Evolutionary conservation across 2,797 vertebrate genomes (phyloP), one percentile per base, ranked within the genome.

Genomic region (Bufotes viridis): DNA sequence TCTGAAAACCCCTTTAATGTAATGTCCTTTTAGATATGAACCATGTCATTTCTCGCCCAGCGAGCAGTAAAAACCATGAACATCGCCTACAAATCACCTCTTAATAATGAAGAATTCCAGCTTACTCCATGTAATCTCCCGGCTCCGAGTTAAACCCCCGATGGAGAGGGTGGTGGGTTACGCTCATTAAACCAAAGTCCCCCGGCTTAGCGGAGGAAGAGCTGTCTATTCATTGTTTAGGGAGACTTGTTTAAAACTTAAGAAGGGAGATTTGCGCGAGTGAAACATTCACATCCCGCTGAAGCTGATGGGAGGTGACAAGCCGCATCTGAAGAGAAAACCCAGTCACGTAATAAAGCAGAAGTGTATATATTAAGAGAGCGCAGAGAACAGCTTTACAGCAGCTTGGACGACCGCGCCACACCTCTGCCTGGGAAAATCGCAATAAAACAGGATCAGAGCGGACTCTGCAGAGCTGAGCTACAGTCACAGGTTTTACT

Each of bases 391-490:
- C 65, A 20, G 67, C 65, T 83, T 83, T 58, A 72, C 53, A 82
- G 42, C n/a, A 72, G 65, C 34, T 53, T 83, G 34, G 63, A 78
- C 42, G 13, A 18, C 26, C n/a, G 53, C 61, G n/a, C 85, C 85
- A 70, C 85, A 69, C 76, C 84, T 86, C 51, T 7, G n/a, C 61
- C 85, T 86, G 85, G 85, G 63, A 86, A 70, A 57, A 15, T 20
- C 3, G 6, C 53, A 26, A 65, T 86, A 80, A 80, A 80, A 49
- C 15, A 58, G n/a, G 65, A 58, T 83, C 81, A 70, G 26, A 29
- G 42, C 42, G 42, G 42, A 42, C 42, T 42, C 42, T 42, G 42
- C 42, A 42, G 42, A 75, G 18, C 15, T 72, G 69, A 14, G 17
- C 34, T 22, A 3, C 13, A 18, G 18, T 22, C 51, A 11, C 72